Conservation (phyloP, 2,888 invertebrate species). For the Atrina japonica region DNA sequence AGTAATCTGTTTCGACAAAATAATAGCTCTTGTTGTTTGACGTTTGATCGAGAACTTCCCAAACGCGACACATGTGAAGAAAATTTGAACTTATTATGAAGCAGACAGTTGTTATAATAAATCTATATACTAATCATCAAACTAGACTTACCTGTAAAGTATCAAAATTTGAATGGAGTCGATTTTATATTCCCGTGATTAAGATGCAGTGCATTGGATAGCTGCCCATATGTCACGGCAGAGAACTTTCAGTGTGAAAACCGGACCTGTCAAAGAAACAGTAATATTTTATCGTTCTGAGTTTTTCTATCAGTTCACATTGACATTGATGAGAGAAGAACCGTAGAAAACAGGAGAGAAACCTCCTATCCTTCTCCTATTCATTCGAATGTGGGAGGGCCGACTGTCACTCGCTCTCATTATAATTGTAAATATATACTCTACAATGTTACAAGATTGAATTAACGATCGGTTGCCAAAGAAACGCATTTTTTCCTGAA, state of each 20-base stretch:
- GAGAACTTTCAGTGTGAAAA: slow-evolving; percentile 33
- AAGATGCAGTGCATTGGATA: slow-evolving; percentile 38
- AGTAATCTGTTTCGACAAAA: slow-evolving; percentile 30
- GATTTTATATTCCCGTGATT: slow-evolving; percentile 45
- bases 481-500: too few relatives aligned
- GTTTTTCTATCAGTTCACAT: slow-evolving; percentile 41
- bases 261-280: slow-evolving; percentile 34
- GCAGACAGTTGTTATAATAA: too few relatives aligned
- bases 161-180: slow-evolving; percentile 24
- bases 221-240: slow-evolving; percentile 44
- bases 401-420: slow-evolving; percentile 39
- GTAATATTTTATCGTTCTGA: slow-evolving; percentile 47
- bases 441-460: slow-evolving; percentile 24
- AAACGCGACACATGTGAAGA: too few relatives aligned
- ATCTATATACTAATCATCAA: too few relatives aligned
- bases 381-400: slow-evolving; percentile 37
- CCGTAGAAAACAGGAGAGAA: slow-evolving; percentile 15
- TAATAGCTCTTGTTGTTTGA: slow-evolving; percentile 29
- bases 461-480: slow-evolving; percentile 29
- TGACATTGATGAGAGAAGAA: slow-evolving; percentile 46
- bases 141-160: slow-evolving; percentile 33
- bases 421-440: slow-evolving; percentile 45
- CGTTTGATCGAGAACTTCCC: too few relatives aligned
- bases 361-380: slow-evolving; percentile 24
- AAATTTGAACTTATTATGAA: too few relatives aligned